Base-by-base conservation (phyloP, 1,140 invertebrate species). In the Brachionus sp. region DNA sequence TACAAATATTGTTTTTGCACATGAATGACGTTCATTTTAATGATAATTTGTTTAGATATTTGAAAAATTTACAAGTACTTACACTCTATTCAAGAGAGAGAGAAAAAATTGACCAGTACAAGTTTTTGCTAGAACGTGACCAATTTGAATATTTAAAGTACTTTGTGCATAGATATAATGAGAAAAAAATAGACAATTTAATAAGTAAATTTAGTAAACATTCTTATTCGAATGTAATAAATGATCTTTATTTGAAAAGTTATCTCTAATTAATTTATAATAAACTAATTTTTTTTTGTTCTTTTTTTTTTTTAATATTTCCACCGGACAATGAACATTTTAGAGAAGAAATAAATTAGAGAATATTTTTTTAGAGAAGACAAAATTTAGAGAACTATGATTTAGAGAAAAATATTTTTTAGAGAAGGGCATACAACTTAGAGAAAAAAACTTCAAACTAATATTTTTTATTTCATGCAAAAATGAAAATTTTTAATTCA, bases 211-310 rank as follows among this genome's bases (percentile, higher is more conserved):
- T 33, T 66, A 7, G 10, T 23, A 66, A 33, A 5, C 64, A 66
- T 33, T 12, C 64, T 1, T 66, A 66, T 19, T 66, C 64, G 0
- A 33, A 16, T 66, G 6, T 66, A 5, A 66, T 66, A 12, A 66
- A 66, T 66, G 64, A 66, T n/a, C 16, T 66, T 66, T 66, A 66
- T n/a, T 66, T 66, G n/a, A 66, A 66, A 35, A 57, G 50, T 19
- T 57, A 57, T 57, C 50, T 57, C 19, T 57, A 57, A 57, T 19
- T 57, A 42, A 42, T 29, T 2, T 29, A 29, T n/a, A 29, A 29
- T 29, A 29, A 29, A 29, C 29, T 2, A 29, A 29, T 29, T 29
- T 29, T 29, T 1, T 3, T 29, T 29, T 3, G 29, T 29, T 29
- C 3, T 2, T 29, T 29, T 29, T 29, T 29, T 3, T n/a, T n/a